phyloP scores from a whole-genome alignment of 2,888 invertebrate genomes.

The Orthonevra nobilis region DNA sequence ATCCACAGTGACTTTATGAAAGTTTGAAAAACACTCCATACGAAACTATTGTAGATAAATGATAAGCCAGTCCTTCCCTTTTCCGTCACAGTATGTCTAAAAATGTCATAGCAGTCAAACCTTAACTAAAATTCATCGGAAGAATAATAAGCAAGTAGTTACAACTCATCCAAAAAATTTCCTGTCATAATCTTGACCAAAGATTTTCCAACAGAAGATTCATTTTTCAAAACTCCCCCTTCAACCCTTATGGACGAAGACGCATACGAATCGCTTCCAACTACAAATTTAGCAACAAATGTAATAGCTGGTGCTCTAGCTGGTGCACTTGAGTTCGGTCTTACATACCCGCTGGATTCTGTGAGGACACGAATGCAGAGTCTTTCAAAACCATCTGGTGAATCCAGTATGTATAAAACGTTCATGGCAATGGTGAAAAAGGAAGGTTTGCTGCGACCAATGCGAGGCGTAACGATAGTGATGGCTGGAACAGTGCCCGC shows the following conservation, averaged over 20 bases:
- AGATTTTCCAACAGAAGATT: too few relatives aligned
- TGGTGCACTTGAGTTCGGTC: slow-evolving; percentile 39
- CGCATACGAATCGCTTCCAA: slow-evolving; percentile 32
- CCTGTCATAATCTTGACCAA: too few relatives aligned
- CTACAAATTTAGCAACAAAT: slow-evolving; percentile 16
- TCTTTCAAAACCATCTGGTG: slow-evolving; percentile 88
- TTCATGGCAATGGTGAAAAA: slow-evolving; percentile 92
- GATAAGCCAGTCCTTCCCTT: too few relatives aligned
- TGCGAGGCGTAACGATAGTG: slow-evolving; percentile 96
- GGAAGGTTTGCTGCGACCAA: slow-evolving; percentile 94
- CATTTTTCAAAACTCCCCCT: too few relatives aligned
- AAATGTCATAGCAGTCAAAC: too few relatives aligned
- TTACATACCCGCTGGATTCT: slow-evolving; percentile 48
- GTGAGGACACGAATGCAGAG: slow-evolving; percentile 95
- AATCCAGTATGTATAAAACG: slow-evolving; percentile 91
- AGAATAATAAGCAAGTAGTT: too few relatives aligned
- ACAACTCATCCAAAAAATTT: too few relatives aligned
- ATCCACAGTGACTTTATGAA: too few relatives aligned
- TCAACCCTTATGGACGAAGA: slow-evolving; percentile 2
- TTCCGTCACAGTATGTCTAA: too few relatives aligned
- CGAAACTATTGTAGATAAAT: too few relatives aligned
- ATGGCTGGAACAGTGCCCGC: slow-evolving; percentile 98
- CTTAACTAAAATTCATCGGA: too few relatives aligned
- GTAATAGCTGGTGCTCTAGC: slow-evolving; percentile 36
- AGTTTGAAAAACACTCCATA: too few relatives aligned